These are phyloP conservation scores for Mus minutoides DNA, from an alignment of 2,797 vertebrate species.

Conservation along the genomic window DNA sequence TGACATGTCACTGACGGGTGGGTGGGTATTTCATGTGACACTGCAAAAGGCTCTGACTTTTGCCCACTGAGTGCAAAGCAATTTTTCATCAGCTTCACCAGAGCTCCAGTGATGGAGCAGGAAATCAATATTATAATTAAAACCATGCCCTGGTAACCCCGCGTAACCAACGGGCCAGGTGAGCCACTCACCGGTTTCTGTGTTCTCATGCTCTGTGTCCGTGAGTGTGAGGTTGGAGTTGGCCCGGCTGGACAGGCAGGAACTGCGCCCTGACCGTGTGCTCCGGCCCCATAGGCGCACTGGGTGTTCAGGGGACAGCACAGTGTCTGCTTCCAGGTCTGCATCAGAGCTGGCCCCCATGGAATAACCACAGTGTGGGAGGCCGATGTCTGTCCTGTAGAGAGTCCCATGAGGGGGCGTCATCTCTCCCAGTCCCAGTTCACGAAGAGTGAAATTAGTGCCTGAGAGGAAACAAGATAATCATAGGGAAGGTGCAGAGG, in stretches of 20 bases:
- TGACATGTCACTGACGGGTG: constrained; percentile 71
- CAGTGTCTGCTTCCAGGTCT: constrained; percentile 94
- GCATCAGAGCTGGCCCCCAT: constrained; percentile 93
- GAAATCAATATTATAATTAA: constrained; percentile 43
- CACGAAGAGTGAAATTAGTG: constrained; percentile 94
- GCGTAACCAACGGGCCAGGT: fast-evolving
- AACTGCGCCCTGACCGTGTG: constrained; percentile 96
- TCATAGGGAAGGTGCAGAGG: not conserved
- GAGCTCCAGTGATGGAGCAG: not conserved
- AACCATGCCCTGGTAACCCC: not conserved
- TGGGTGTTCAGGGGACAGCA: constrained; percentile 95
- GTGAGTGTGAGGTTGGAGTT: constrained; percentile 99
- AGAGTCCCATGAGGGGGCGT: constrained; percentile 92
- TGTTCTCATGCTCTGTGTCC: constrained; percentile 98
- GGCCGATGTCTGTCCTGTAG: constrained; percentile 93
- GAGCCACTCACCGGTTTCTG: constrained; percentile 92
- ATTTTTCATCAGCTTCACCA: constrained; percentile 45
- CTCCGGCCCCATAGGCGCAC: constrained; percentile 95
- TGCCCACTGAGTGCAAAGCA: constrained; percentile 66
- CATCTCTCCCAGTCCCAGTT: constrained; percentile 94
- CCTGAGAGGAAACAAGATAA: constrained; percentile 85
- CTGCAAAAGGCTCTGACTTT: not conserved
- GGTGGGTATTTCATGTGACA: constrained; percentile 72
- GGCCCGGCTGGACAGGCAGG: constrained; percentile 97
- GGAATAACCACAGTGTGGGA: constrained; percentile 96